Percentiles rank a stretch among this genome's conserved stretches.
These are phyloP conservation scores for Scrobipalpa costella DNA, from an alignment of 2,888 invertebrate species.

Conservation along the genomic window DNA sequence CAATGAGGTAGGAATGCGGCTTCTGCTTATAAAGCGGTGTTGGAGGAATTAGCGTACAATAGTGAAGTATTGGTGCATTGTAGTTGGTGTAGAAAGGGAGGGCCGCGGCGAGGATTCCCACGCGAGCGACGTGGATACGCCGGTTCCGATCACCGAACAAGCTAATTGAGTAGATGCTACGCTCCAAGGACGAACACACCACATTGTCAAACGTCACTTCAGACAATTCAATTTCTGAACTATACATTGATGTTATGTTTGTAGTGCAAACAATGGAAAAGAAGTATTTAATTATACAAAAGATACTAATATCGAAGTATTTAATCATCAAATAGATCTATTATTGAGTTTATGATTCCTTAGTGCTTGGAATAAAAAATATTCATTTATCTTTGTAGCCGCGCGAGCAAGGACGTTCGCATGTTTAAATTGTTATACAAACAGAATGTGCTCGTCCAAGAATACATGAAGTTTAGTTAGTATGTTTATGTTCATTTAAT, in stretches of 20 bases:
- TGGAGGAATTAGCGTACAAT: constrained; percentile 25
- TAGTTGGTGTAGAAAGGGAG: constrained; percentile 53
- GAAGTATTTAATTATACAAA: no score
- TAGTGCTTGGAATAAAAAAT: constrained; percentile 8
- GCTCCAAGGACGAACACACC: constrained; percentile 52
- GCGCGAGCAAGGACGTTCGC: constrained; percentile 15
- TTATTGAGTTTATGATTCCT: background rate
- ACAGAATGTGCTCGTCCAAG: constrained; percentile 27
- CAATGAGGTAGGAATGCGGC: constrained; percentile 11
- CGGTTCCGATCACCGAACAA: constrained; percentile 74
- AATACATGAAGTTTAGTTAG: constrained; percentile 31
- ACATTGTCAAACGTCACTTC: constrained; percentile 24
- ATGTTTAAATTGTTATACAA: constrained; percentile 21
- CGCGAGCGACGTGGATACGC: constrained; percentile 63
- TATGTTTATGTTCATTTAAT: constrained; percentile 15
- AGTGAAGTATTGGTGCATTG: constrained; percentile 25
- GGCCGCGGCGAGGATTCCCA: constrained; percentile 62
- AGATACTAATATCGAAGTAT: background rate
- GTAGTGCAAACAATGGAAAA: background rate
- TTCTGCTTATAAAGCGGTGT: constrained; percentile 16
- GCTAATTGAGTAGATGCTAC: constrained; percentile 69
- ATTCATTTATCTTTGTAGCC: constrained; percentile 10
- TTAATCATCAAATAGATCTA: background rate
- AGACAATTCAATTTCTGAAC: constrained; percentile 9
- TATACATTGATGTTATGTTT: background rate